Conservation (phyloP, 2,888 invertebrate species). For the Pammene fasciana region DNA sequence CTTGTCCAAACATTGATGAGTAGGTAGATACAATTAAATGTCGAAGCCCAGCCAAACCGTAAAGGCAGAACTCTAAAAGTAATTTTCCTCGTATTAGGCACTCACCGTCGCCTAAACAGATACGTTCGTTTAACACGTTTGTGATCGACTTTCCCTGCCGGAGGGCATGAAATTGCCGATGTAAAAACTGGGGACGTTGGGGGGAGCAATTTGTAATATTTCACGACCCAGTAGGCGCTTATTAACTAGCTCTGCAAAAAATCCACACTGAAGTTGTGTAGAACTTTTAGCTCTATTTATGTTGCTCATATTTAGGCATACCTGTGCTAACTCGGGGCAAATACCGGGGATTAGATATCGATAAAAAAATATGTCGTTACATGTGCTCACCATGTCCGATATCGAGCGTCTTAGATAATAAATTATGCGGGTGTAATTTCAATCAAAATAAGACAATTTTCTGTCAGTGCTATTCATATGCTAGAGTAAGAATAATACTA, state of each 20-base stretch:
- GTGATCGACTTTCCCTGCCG: conserved; percentile 65
- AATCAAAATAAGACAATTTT: no score
- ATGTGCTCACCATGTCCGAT: no score
- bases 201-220: conserved; percentile 82
- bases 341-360: no score
- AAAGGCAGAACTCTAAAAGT: conserved; percentile 25
- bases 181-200: conserved; percentile 67
- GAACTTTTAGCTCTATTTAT: conserved; percentile 49
- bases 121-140: conserved; percentile 65
- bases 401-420: no score
- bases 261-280: conserved; percentile 63
- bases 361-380: no score
- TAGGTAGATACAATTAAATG: background rate
- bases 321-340: no score
- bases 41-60: conserved; percentile 8
- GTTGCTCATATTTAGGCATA: no score
- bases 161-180: conserved; percentile 68
- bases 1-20: background rate
- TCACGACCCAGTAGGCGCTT: conserved; percentile 83
- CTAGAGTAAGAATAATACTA: no score
- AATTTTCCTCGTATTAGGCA: conserved; percentile 39
- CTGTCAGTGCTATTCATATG: no score
- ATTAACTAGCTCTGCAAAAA: conserved; percentile 82
- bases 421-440: no score
- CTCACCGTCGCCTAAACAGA: conserved; percentile 53